Base-by-base conservation (phyloP, 2,113 vertebrate genomes). In the Cyphomyrus plagiostoma region DNA sequence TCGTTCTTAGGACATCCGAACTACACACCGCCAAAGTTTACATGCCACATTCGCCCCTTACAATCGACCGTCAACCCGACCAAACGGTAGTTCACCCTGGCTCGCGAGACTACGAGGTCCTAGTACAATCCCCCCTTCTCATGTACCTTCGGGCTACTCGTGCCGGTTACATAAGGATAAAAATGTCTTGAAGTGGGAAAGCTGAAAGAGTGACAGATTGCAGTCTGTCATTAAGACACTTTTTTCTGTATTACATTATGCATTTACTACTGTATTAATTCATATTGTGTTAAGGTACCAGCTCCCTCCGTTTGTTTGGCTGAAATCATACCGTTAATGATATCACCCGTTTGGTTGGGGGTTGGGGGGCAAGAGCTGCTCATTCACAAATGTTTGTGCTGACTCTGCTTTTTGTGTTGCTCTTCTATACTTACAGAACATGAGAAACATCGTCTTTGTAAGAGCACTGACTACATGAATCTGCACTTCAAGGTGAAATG, bases 401-500 rank as follows among this genome's bases (percentile, higher is more conserved):
- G 93, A 93, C 92, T 94, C 62, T 93, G 50, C 94, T 85, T 93
- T 97, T 92, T 95, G 35, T 88, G 87, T 42, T 62, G 6, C 62
- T 88, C 53, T 53, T 66, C 17, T 21, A 2, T 95, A 94, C 52
- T 93, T 93, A 70, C 95, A 99, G 98, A 99, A 94, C 98, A 99
- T 46, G 98, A 99, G 84, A 99, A 98, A 93, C 98, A 98, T 87
- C 96, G 96, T 88, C 96, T 99, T 96, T 99, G 98, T 95, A 99
- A 99, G 96, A 99, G 98, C 94, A 99, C 98, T 0, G 98, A 99
- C 95, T 99, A 99, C 94, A 99, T 99, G 98, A 99, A 99, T 96
- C 96, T 99, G 95, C 98, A 99, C 96, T 99, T 99, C 97, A 99
- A 99, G 97, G 98, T 99, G 92, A 99, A 99, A 96, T 99, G 98